These are phyloP conservation scores for Exocentrus adspersus DNA, from an alignment of 2,888 invertebrate species.

Conservation along the genomic window DNA sequence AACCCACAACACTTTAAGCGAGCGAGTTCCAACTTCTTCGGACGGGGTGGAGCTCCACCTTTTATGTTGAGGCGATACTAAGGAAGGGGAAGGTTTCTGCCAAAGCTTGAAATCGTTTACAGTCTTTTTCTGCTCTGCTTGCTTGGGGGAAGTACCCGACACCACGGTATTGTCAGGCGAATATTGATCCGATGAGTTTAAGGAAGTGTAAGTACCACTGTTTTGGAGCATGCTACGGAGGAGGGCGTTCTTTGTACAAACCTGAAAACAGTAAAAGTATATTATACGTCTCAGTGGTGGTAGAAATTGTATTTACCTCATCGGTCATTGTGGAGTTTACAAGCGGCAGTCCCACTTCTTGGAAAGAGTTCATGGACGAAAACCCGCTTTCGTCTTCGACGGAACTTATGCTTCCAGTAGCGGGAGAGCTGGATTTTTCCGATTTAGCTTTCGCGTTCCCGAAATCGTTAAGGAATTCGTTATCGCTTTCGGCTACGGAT, in stretches of 20 bases:
- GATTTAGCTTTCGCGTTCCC: slow-evolving; percentile 32
- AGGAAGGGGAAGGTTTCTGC: slow-evolving; percentile 50
- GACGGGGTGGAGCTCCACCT: slow-evolving; percentile 59
- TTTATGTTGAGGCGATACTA: slow-evolving; percentile 48
- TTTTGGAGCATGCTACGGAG: slow-evolving; percentile 56
- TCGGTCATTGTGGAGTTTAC: slow-evolving; percentile 52
- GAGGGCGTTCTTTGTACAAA: slow-evolving; percentile 53
- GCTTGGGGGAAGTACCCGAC: slow-evolving; percentile 6
- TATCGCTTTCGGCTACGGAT: slow-evolving; percentile 50
- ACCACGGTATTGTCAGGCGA: slow-evolving; percentile 25
- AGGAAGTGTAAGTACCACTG: slow-evolving; percentile 40
- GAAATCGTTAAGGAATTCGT: slow-evolving; percentile 37
- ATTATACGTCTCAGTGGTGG: too few relatives aligned
- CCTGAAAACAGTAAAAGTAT: slow-evolving; percentile 40
- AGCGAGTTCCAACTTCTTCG: slow-evolving; percentile 44
- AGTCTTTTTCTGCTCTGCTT: slow-evolving; percentile 13
- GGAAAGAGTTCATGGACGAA: slow-evolving; percentile 86
- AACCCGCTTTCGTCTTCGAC: slow-evolving; percentile 86
- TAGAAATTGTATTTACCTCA: slow-evolving; percentile 37
- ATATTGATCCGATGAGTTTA: slow-evolving; percentile 32
- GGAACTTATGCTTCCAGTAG: slow-evolving; percentile 58
- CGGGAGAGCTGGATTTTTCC: slow-evolving; percentile 48
- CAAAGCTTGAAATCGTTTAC: slow-evolving; percentile 55
- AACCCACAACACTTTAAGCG: slow-evolving; percentile 58
- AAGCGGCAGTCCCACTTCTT: slow-evolving; percentile 80